These are phyloP conservation scores for Malurus cyaneus DNA, from an alignment of 2,113 vertebrate species.

Conservation along the genomic window DNA sequence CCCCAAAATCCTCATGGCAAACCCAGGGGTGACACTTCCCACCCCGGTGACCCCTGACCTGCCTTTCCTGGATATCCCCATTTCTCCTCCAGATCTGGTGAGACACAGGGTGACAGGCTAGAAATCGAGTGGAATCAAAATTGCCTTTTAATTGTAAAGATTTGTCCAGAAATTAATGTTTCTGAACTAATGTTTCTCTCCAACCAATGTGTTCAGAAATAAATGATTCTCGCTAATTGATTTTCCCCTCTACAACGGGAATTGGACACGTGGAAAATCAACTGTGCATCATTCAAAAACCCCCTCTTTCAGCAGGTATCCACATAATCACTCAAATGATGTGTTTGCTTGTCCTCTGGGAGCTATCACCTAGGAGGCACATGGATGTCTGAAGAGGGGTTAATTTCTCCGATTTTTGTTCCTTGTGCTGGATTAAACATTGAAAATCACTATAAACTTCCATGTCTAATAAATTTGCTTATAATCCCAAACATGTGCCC, in stretches of 20 bases:
- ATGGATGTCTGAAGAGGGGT: background rate
- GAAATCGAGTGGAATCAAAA: slow-evolving; percentile 41
- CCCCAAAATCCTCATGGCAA: accelerated
- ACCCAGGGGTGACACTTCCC: background rate
- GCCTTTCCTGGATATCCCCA: background rate
- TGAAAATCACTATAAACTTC: background rate
- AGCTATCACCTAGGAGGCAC: background rate
- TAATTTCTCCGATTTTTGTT: background rate
- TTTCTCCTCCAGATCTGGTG: background rate
- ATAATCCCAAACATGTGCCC: background rate
- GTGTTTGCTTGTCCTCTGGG: background rate
- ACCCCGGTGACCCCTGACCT: accelerated
- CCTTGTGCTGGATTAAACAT: background rate
- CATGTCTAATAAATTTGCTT: background rate
- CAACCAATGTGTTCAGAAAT: slow-evolving; percentile 2
- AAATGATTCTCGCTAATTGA: slow-evolving; percentile 44
- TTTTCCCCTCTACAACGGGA: background rate
- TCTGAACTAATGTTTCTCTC: slow-evolving; percentile 62
- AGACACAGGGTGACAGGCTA: background rate
- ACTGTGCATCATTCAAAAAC: background rate
- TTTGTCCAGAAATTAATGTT: slow-evolving; percentile 70
- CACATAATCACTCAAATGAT: background rate
- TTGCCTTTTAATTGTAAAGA: slow-evolving; percentile 61
- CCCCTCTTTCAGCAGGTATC: slow-evolving; percentile 15
- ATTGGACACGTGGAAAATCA: background rate